Evolutionary conservation across 2,888 invertebrate genomes (phyloP).

Genomic region (Watsonalla binaria): DNA sequence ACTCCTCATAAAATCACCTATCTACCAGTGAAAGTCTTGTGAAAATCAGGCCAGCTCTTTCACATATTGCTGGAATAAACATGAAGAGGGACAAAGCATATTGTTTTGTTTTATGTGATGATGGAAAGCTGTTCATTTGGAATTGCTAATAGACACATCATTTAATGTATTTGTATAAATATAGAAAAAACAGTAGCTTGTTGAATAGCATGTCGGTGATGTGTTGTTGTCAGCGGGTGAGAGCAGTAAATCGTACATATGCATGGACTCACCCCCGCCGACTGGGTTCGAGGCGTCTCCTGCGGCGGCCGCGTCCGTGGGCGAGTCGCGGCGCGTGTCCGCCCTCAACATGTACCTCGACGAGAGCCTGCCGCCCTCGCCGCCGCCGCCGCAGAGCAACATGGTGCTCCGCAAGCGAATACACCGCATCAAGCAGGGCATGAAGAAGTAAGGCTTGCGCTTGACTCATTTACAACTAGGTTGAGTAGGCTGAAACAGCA

Average conservation of each 20-base stretch:
- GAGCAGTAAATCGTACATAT: constrained; percentile 77
- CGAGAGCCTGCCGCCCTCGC: constrained; percentile 73
- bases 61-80: too few relatives aligned
- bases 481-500: too few relatives aligned
- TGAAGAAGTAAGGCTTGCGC: constrained; percentile 88
- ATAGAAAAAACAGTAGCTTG: too few relatives aligned
- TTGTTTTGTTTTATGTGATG: too few relatives aligned
- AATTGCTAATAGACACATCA: too few relatives aligned
- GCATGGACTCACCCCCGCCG: constrained; percentile 79
- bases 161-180: too few relatives aligned
- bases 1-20: too few relatives aligned
- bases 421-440: constrained; percentile 91
- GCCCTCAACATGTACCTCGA: constrained; percentile 61
- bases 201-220: too few relatives aligned
- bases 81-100: too few relatives aligned
- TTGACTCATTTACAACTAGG: not conserved
- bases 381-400: constrained; percentile 88
- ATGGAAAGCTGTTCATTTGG: too few relatives aligned
- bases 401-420: constrained; percentile 92
- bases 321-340: constrained; percentile 62
- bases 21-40: too few relatives aligned
- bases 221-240: constrained; percentile 47
- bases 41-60: too few relatives aligned
- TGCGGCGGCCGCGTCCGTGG: constrained; percentile 58
- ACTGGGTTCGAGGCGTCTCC: constrained; percentile 74